phyloP scores from a whole-genome alignment of 2,888 invertebrate species.

The Dysmachus trigonus region DNA sequence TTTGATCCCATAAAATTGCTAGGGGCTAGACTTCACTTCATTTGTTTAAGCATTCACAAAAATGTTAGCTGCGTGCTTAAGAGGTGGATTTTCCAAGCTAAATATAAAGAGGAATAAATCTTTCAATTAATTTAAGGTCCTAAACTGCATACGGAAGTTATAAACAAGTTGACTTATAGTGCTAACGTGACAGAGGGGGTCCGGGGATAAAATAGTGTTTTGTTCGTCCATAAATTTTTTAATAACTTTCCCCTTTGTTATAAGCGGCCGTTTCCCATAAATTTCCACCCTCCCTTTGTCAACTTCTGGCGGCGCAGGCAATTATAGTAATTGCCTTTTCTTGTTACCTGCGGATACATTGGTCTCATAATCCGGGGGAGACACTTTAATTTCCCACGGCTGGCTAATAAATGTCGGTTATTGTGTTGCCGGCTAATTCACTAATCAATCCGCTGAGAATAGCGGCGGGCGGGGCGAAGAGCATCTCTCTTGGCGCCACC shows the following conservation, averaged over 20 bases:
- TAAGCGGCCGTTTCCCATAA: background rate
- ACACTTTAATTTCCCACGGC: constrained; percentile 16
- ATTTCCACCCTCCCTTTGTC: background rate
- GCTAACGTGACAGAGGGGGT: background rate
- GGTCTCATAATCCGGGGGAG: background rate
- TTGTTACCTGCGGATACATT: background rate
- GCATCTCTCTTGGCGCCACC: background rate
- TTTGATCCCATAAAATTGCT: background rate
- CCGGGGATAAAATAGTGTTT: background rate
- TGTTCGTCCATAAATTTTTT: constrained; percentile 9
- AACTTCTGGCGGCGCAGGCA: constrained; percentile 4
- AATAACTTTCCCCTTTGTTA: constrained; percentile 24
- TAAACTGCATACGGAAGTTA: background rate
- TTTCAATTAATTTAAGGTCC: background rate
- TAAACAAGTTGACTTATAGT: background rate
- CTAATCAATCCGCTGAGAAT: constrained; percentile 25
- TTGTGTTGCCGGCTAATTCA: constrained; percentile 12
- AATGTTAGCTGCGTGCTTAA: background rate
- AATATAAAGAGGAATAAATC: background rate
- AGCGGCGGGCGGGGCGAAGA: too few species aligned
- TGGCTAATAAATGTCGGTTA: constrained; percentile 31
- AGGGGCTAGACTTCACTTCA: background rate
- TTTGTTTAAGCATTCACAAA: background rate
- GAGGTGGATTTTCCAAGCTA: background rate
- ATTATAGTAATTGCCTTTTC: constrained; percentile 27